A percentile compares a stretch with the other conserved stretches of the same genome.
These are phyloP conservation scores for Lasiurus borealis DNA, from an alignment of 2,113 vertebrate species.

Conservation along the genomic window DNA sequence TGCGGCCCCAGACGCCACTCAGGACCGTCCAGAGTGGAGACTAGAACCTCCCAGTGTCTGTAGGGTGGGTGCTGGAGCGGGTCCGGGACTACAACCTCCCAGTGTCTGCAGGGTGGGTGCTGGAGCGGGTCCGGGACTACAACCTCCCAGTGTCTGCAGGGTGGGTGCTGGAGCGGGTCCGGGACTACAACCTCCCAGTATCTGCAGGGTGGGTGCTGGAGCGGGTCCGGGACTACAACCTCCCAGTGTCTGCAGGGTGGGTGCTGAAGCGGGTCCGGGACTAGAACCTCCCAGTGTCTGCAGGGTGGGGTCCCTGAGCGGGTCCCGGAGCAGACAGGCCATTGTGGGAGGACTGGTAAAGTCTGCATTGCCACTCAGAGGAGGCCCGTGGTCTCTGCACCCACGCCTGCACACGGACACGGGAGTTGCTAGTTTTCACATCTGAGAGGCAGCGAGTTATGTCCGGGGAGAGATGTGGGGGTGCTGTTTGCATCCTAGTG, in stretches of 20 bases:
- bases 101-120: not conserved
- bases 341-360: not conserved
- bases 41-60: not conserved
- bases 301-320: accelerated
- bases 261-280: not conserved
- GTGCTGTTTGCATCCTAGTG: not conserved
- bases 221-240: not conserved
- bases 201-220: not conserved
- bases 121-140: not conserved
- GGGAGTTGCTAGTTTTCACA: not conserved
- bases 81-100: not conserved
- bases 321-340: not conserved
- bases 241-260: not conserved
- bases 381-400: not conserved
- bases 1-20: not conserved
- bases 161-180: not conserved
- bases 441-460: not conserved
- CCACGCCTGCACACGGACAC: too few species aligned
- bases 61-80: accelerated
- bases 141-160: not conserved
- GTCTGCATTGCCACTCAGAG: not conserved
- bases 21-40: not conserved
- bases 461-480: not conserved
- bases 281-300: not conserved
- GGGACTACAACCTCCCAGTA: too few species aligned